Base-by-base conservation (phyloP, 2,113 vertebrate genomes). In the Emydura subglobosa region DNA sequence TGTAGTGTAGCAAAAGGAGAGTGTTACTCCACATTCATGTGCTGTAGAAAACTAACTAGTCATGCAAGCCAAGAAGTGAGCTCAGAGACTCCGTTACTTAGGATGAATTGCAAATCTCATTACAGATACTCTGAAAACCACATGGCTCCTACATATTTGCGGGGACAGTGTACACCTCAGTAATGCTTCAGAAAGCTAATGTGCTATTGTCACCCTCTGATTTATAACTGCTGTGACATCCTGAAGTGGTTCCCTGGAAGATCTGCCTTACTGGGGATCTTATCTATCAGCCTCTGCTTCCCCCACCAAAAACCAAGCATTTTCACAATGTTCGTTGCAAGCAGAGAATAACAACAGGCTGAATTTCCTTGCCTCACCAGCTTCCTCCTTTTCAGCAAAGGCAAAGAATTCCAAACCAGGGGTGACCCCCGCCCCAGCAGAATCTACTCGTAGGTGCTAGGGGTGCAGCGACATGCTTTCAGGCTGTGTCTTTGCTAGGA, bases 61-160 rank as follows among this genome's bases (percentile, higher is more conserved):
- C 34, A 50, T 7, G 12, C 8, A 16, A 51, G 24, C 47, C 91
- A 24, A 82, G 10, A 42, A 79, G 19, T 5, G 11, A 50, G 27
- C 49, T 57, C 89, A 16, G 0, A 0, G 2, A 5, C 4, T 2
- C n/a, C 17, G 21, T 44, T 79, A 17, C 61, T 39, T 6, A 4
- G 83, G 78, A 85, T 74, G 68, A 21, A 85, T 80, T 81, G n/a
- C 49, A 49, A n/a, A 54, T 59, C 50, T 68, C 51, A 51, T 61
- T 61, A 31, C 59, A 61, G 59, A 61, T 14, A 61, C 29, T 29
- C 29, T 61, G 31, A 31, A 34, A 65, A 34, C 59, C 31, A 65
- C 59, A 34, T 14, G 16, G 59, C 14, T 31, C 59, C 59, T 21
- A 14, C 47, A 42, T 59, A 88, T 86, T 88, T 82, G 27, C 5